Conservation (phyloP, 2,888 invertebrate species). For the Venustoraphidia nigricollis region DNA sequence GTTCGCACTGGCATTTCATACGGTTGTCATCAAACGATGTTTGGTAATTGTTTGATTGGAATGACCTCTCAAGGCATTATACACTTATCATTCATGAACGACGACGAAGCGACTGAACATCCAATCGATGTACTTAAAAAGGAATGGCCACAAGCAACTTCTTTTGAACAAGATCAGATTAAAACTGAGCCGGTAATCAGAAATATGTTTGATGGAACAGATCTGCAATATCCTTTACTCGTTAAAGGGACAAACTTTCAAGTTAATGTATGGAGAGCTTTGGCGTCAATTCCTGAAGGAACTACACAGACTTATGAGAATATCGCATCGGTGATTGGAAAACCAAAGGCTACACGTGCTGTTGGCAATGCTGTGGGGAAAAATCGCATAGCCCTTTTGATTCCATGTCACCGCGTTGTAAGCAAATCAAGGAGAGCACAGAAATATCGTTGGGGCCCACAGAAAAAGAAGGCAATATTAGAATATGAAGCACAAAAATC, state of each 20-base stretch:
- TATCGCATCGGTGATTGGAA: conserved; percentile 17
- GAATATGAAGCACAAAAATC: too few species aligned
- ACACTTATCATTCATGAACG: not conserved
- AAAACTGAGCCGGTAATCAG: not conserved
- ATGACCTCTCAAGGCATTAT: not conserved
- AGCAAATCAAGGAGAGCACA: not conserved
- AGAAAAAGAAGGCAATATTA: too few species aligned
- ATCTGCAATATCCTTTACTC: not conserved
- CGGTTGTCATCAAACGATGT: not conserved
- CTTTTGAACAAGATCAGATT: not conserved
- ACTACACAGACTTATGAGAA: conserved; percentile 16
- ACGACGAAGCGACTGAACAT: too few species aligned
- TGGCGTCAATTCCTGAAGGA: conserved; percentile 16
- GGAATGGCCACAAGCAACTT: not conserved
- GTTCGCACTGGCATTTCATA: not conserved
- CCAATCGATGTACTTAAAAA: not conserved
- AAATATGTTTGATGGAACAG: not conserved
- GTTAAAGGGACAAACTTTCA: conserved; percentile 21
- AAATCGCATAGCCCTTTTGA: conserved; percentile 18
- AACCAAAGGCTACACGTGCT: conserved; percentile 18
- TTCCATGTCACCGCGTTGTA: conserved; percentile 22
- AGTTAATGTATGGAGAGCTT: conserved; percentile 18
- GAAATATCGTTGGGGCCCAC: not conserved
- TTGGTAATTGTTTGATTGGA: not conserved
- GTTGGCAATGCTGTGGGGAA: conserved; percentile 19